Evolutionary conservation across 2,113 vertebrate species (phyloP), one percentile per base, ranked within the genome.

Genomic region (Procavia capensis): DNA sequence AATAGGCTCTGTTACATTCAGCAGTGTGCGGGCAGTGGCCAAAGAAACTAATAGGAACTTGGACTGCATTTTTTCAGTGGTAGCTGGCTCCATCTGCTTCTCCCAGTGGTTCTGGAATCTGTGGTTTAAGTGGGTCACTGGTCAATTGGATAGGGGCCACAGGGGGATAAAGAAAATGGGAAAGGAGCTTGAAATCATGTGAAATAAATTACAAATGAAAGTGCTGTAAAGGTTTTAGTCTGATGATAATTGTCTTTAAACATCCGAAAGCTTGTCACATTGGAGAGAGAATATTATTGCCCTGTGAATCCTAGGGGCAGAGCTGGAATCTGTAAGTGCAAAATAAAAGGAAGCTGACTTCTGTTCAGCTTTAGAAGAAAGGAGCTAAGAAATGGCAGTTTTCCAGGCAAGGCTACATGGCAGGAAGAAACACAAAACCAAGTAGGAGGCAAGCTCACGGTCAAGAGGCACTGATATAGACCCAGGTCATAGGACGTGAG

Each of bases 171-270:
- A 93, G 39, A 92, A 93, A 70, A 93, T 45, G 17, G 61, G 47
- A 91, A 93, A 43, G 20, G 24, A 74, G 10, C 47, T 54, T n/a
- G 59, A 70, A 70, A 61, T 9, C 9, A 13, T 34, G 17, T 25
- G 64, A 57, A 95, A 90, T 86, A 68, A 79, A 84, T 93, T 5
- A 63, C 29, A 94, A 47, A 39, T 66, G n/a, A 89, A 85, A n/a
- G 20, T 19, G 5, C 41, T 39, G 20, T n/a, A 74, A 24, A n/a
- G 59, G 34, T 45, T 85, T 85, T 41, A 80, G 59, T 76, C 27
- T 31, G 90, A 54, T 75, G 41, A 83, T 9, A 7, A n/a, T 13
- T 79, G 74, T 86, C 59, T 92, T 93, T 88, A 90, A 72, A 50
- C 25, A 57, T 82, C 78, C 79, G 76, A 75, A 85, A 78, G 39